These are phyloP conservation scores for Phrynocephalus forsythii DNA, from an alignment of 2,797 vertebrate species.

Conservation along the genomic window DNA sequence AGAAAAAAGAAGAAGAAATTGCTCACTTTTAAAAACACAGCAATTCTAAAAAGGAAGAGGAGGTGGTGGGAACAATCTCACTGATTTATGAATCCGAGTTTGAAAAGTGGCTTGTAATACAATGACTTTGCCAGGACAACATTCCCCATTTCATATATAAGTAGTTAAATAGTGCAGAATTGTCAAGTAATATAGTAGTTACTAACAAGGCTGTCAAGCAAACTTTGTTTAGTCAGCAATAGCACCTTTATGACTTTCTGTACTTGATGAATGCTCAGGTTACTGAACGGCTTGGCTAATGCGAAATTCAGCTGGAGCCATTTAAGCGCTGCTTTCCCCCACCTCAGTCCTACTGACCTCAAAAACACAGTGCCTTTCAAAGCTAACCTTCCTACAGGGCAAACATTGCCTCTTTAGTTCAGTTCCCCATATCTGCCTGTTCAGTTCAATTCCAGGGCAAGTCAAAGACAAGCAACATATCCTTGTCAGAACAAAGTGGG, in stretches of 20 bases:
- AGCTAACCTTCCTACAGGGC: conserved; percentile 49
- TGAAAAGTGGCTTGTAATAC: conserved; percentile 31
- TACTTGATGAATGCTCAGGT: conserved; percentile 67
- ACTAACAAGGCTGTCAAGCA: conserved; percentile 65
- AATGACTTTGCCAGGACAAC: conserved; percentile 68
- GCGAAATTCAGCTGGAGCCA: conserved; percentile 50
- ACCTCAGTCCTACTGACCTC: conserved; percentile 44
- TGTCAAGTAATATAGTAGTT: conserved; percentile 55
- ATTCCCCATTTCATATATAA: conserved; percentile 36
- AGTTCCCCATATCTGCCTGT: conserved; percentile 43
- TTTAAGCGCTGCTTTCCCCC: not conserved
- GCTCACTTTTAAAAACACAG: not conserved
- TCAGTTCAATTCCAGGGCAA: conserved; percentile 53
- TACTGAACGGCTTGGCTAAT: conserved; percentile 68
- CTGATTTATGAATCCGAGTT: conserved; percentile 37
- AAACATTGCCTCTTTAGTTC: conserved; percentile 51
- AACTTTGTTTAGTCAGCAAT: conserved; percentile 73
- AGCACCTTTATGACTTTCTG: conserved; percentile 66
- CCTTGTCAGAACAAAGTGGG: not conserved
- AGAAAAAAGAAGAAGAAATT: conserved; percentile 8
- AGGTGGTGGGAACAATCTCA: not conserved
- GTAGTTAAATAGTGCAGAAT: conserved; percentile 54
- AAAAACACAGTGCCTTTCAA: conserved; percentile 49
- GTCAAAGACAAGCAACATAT: conserved; percentile 8
- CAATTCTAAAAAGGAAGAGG: conserved; percentile 27